phyloP scores from a whole-genome alignment of 1,140 invertebrate species.

The Lordiphosa collinella region DNA sequence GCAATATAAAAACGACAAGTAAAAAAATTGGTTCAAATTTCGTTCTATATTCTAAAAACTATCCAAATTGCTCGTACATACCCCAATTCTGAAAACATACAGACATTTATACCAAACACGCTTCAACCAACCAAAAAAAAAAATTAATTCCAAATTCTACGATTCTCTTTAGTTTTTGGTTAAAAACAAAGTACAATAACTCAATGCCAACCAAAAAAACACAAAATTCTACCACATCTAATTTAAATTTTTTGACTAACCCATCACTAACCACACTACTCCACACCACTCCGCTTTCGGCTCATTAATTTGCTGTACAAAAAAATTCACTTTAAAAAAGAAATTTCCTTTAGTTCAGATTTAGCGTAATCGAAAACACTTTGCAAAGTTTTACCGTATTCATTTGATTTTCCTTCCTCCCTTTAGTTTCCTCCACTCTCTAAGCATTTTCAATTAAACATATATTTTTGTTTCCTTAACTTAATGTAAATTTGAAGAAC shows the following conservation, averaged over 20 bases:
- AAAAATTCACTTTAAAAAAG: slow-evolving; percentile 27
- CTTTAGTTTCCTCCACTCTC: slow-evolving; percentile 40
- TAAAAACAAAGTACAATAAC: slow-evolving; percentile 18
- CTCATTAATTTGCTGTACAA: slow-evolving; percentile 74
- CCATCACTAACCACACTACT: slow-evolving; percentile 28
- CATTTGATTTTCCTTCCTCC: slow-evolving; percentile 32
- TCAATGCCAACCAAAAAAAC: slow-evolving; percentile 49
- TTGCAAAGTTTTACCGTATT: slow-evolving; percentile 43
- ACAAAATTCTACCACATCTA: slow-evolving; percentile 19
- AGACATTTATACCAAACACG: slow-evolving; percentile 35
- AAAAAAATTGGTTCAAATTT: slow-evolving; percentile 73
- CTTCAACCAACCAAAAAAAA: slow-evolving; percentile 34
- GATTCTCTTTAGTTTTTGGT: slow-evolving; percentile 19
- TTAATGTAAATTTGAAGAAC: slow-evolving; percentile 41
- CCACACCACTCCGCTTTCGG: slow-evolving; percentile 40
- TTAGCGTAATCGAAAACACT: slow-evolving; percentile 58
- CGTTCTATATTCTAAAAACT: slow-evolving; percentile 75
- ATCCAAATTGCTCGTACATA: slow-evolving; percentile 17
- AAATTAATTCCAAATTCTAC: slow-evolving; percentile 5
- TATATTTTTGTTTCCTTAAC: slow-evolving; percentile 38
- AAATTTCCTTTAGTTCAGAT: slow-evolving; percentile 31
- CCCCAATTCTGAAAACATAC: slow-evolving; percentile 10
- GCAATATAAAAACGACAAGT: slow-evolving; percentile 37
- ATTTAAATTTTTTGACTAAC: slow-evolving; percentile 24
- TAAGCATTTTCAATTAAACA: slow-evolving; percentile 39